These are phyloP conservation scores for Tragelaphus imberbis DNA, from an alignment of 2,113 vertebrate genomes.

Conservation along the genomic window DNA sequence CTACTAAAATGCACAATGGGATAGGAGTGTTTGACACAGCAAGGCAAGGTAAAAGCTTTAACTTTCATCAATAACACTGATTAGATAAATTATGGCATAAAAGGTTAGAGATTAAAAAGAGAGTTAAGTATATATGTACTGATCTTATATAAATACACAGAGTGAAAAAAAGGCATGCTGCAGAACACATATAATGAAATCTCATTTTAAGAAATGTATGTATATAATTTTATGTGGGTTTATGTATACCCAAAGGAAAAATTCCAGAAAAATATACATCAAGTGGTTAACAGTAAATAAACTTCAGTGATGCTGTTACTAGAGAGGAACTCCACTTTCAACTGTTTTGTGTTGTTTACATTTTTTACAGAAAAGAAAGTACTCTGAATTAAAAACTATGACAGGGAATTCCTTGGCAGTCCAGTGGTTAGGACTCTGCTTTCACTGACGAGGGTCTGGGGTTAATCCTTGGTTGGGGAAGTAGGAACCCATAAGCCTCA, in stretches of 20 bases:
- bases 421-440: background rate
- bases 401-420: background rate
- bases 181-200: background rate
- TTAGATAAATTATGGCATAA: background rate
- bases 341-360: background rate
- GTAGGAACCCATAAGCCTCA: background rate
- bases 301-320: background rate
- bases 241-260: background rate
- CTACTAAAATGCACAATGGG: background rate
- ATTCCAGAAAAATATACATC: background rate
- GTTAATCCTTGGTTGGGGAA: background rate
- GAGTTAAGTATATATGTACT: background rate
- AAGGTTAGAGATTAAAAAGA: background rate
- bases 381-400: background rate
- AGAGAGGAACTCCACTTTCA: background rate
- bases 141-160: background rate
- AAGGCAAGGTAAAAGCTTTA: background rate
- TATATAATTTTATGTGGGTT: background rate
- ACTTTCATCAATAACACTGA: background rate
- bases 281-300: conserved; percentile 8
- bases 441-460: background rate
- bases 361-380: conserved; percentile 84
- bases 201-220: background rate
- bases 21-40: background rate
- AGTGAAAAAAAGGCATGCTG: background rate